Percentiles rank a stretch among this genome's conserved stretches.
Evolutionary conservation across 2,888 invertebrate genomes (phyloP).

Genomic region (Pandemis corylana): DNA sequence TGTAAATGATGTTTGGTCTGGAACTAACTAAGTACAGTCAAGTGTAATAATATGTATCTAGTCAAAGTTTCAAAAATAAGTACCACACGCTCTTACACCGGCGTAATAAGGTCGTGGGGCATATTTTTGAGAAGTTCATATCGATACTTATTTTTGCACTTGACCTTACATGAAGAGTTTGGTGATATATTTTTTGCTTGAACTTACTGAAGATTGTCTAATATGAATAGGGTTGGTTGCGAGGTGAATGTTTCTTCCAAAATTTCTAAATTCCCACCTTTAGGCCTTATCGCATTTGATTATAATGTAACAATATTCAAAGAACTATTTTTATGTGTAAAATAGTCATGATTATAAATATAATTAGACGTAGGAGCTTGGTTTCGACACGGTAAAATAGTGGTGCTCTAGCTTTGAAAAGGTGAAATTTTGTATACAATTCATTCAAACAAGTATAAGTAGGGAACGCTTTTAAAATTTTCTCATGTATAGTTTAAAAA

Average conservation of each 20-base stretch:
- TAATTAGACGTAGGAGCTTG: constrained; percentile 30
- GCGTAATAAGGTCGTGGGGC: too few species aligned
- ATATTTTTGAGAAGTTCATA: too few species aligned
- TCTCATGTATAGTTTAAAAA: neutral
- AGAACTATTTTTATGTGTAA: constrained; percentile 29
- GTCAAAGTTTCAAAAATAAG: too few species aligned
- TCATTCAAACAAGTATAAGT: neutral
- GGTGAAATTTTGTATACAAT: neutral
- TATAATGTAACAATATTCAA: constrained; percentile 14
- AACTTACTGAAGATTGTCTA: constrained; percentile 3
- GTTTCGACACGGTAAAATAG: constrained; percentile 30
- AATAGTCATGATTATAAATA: neutral
- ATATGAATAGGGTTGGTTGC: neutral
- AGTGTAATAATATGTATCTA: too few species aligned
- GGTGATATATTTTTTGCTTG: neutral
- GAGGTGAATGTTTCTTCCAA: constrained; percentile 22
- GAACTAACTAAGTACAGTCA: too few species aligned
- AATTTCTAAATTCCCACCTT: constrained; percentile 42
- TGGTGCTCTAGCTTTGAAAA: constrained; percentile 30
- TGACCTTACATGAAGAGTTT: neutral
- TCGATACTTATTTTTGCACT: too few species aligned
- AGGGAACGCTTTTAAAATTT: neutral
- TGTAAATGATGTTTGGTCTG: neutral
- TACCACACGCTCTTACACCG: too few species aligned
- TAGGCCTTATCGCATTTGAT: constrained; percentile 30